phyloP scores from a whole-genome alignment of 2,888 invertebrate species.

The Ferrisia virgata region DNA sequence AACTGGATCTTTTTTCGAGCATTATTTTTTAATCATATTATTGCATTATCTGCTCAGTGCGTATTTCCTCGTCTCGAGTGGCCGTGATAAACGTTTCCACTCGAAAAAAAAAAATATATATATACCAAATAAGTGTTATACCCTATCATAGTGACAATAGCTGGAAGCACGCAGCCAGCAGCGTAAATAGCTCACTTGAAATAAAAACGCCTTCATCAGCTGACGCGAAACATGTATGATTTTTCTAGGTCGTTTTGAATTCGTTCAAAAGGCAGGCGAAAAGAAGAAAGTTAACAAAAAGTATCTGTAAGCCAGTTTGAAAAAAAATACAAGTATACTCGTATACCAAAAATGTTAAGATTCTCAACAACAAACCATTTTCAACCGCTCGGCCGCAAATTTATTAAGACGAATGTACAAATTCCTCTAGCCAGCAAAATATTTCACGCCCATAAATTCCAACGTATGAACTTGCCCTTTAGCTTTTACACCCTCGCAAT shows the following conservation, averaged over 20 bases:
- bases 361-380: not conserved
- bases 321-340: not conserved
- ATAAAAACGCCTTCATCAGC: not conserved
- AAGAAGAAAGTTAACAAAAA: not conserved
- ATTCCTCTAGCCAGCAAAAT: not conserved
- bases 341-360: not conserved
- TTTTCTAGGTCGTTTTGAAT: not conserved
- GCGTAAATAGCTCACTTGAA: not conserved
- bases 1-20: too few relatives aligned
- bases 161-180: too few relatives aligned
- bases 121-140: too few relatives aligned
- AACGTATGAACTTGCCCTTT: not conserved
- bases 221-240: not conserved
- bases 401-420: conserved; percentile 12
- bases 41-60: too few relatives aligned
- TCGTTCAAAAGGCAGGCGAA: not conserved
- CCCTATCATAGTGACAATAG: too few relatives aligned
- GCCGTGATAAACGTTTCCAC: too few relatives aligned
- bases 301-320: not conserved
- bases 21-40: too few relatives aligned
- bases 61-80: too few relatives aligned
- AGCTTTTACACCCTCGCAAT: not conserved
- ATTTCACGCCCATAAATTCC: conserved; percentile 9
- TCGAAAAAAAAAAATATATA: too few relatives aligned
- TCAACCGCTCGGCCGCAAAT: not conserved